Conservation (phyloP, 2,797 vertebrate species). For the Labeo calbasu region DNA sequence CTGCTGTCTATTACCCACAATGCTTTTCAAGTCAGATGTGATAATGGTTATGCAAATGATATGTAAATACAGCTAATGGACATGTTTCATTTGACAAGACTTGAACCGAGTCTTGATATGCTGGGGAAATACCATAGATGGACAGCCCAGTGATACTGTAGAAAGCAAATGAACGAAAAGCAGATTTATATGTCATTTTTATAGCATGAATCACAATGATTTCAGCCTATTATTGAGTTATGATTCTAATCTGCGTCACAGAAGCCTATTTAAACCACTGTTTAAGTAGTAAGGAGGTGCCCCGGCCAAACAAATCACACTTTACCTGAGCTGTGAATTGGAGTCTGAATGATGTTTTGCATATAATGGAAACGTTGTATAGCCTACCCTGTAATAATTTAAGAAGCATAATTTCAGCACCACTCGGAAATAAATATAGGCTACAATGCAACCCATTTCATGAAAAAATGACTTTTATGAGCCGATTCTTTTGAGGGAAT, state of each 20-base stretch:
- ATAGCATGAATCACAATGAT: neutral
- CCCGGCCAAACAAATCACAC: neutral
- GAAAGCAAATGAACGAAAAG: neutral
- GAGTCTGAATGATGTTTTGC: neutral
- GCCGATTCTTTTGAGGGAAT: neutral
- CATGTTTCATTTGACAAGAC: constrained; percentile 36
- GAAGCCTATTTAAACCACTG: neutral
- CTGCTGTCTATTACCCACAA: constrained; percentile 47
- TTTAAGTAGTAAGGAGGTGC: neutral
- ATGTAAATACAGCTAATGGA: constrained; percentile 60
- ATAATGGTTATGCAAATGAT: constrained; percentile 60
- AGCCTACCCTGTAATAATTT: neutral
- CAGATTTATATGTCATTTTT: neutral
- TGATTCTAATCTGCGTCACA: neutral
- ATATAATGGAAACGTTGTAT: neutral
- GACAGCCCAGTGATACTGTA: neutral
- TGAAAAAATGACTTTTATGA: neutral
- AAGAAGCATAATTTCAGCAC: neutral
- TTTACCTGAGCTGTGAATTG: neutral
- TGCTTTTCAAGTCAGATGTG: constrained; percentile 49
- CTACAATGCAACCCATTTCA: neutral
- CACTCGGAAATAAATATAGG: neutral
- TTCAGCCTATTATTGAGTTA: neutral
- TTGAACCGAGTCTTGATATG: constrained; percentile 3
- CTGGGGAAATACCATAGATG: constrained; percentile 1